Conservation (phyloP, 2,888 invertebrate species). For the Acleris laterana region DNA sequence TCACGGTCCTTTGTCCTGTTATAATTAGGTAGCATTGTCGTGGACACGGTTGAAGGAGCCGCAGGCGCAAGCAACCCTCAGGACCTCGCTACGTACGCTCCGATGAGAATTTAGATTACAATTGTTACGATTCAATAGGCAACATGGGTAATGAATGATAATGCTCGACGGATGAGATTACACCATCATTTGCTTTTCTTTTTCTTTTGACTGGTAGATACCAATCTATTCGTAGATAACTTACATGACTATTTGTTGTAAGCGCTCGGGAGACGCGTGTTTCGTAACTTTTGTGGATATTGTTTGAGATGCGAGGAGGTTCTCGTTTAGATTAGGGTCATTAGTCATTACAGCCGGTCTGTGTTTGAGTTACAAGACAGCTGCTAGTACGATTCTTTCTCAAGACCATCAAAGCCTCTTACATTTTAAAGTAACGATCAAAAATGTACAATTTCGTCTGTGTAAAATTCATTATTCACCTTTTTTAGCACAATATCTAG, state of each 20-base stretch:
- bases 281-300: constrained; percentile 26
- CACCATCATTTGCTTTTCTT: constrained; percentile 35
- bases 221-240: constrained; percentile 32
- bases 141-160: constrained; percentile 40
- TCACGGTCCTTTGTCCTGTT: constrained; percentile 71
- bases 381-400: no score
- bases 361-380: no score
- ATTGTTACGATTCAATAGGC: constrained; percentile 65
- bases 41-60: constrained; percentile 66
- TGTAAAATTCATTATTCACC: no score
- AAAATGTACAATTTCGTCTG: no score
- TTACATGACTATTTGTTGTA: constrained; percentile 32
- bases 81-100: constrained; percentile 55
- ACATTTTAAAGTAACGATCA: no score
- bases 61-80: constrained; percentile 65
- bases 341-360: no score
- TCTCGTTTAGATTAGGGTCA: background rate
- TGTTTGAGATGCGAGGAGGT: background rate
- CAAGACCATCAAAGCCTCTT: no score
- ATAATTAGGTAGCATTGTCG: constrained; percentile 75
- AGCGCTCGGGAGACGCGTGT: constrained; percentile 17
- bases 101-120: constrained; percentile 76
- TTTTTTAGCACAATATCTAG: no score
- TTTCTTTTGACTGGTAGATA: constrained; percentile 30
- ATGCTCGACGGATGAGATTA: constrained; percentile 38